phyloP scores from a whole-genome alignment of 2,888 invertebrate species.

The Andrena marginata region DNA sequence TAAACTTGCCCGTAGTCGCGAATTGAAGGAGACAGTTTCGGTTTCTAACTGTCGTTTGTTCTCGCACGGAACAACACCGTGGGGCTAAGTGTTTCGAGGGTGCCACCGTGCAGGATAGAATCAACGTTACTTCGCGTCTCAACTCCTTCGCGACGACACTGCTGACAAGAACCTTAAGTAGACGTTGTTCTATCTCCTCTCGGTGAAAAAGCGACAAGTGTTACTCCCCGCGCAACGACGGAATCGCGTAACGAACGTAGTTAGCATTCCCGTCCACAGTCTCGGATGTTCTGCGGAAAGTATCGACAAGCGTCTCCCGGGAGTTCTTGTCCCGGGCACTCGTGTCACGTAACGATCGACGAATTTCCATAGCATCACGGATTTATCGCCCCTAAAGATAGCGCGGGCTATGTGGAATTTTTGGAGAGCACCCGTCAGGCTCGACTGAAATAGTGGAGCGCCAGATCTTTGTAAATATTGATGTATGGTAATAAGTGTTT shows the following conservation, averaged over 20 bases:
- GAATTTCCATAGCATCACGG: slow-evolving; percentile 37
- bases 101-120: neutral
- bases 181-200: neutral
- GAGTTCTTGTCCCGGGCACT: slow-evolving; percentile 15
- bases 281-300: neutral
- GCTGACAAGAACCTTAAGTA: slow-evolving; percentile 19
- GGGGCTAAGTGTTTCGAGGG: slow-evolving; percentile 23
- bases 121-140: slow-evolving; percentile 20
- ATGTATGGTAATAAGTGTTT: neutral
- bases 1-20: slow-evolving; percentile 61
- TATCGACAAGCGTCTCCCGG: slow-evolving; percentile 31
- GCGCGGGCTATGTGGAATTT: neutral
- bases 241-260: slow-evolving; percentile 29
- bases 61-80: slow-evolving; percentile 27
- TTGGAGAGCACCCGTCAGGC: neutral
- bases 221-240: too few relatives aligned
- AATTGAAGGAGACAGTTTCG: slow-evolving; percentile 59
- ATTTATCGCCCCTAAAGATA: slow-evolving; percentile 8
- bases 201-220: neutral
- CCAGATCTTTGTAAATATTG: neutral
- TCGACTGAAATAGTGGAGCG: neutral
- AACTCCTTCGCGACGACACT: neutral
- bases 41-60: slow-evolving; percentile 43
- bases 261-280: neutral
- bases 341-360: slow-evolving; percentile 23